Conservation (phyloP, 2,797 vertebrate species). For the Nyctibius grandis region DNA sequence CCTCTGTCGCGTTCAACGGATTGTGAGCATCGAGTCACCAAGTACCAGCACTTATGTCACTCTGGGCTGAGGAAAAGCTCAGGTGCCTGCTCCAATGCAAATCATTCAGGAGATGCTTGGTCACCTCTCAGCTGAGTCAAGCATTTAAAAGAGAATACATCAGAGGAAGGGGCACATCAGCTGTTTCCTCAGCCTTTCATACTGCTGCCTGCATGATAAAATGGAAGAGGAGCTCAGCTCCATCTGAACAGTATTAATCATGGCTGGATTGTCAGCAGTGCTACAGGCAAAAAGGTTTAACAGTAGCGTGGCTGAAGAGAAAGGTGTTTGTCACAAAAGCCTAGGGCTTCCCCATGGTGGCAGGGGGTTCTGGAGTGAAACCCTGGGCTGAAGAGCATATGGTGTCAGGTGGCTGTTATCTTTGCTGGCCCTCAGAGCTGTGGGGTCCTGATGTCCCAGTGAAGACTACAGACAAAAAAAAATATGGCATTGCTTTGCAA, state of each 20-base stretch:
- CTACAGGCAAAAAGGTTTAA: neutral
- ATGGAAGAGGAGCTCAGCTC: slow-evolving; percentile 7
- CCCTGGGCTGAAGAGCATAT: neutral
- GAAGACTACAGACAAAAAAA: neutral
- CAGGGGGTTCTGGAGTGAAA: neutral
- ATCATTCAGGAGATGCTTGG: neutral
- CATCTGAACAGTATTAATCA: neutral
- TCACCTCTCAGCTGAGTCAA: slow-evolving; percentile 36
- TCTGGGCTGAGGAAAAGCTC: neutral
- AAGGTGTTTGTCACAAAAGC: neutral
- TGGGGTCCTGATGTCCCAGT: neutral
- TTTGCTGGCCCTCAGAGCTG: neutral
- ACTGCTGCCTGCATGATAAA: neutral
- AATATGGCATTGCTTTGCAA: neutral
- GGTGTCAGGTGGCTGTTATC: neutral
- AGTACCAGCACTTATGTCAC: neutral
- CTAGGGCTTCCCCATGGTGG: neutral
- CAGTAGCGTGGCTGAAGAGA: neutral
- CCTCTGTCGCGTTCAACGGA: neutral
- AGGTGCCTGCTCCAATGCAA: neutral
- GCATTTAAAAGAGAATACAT: neutral
- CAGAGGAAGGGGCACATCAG: slow-evolving; percentile 16
- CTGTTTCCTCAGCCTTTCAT: slow-evolving; percentile 28
- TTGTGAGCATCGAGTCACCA: neutral
- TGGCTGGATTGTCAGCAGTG: slow-evolving; percentile 24